A percentile compares a stretch with the other conserved stretches of the same genome.
phyloP scores from a whole-genome alignment of 1,140 invertebrate genomes.

The Galleria mellonella region DNA sequence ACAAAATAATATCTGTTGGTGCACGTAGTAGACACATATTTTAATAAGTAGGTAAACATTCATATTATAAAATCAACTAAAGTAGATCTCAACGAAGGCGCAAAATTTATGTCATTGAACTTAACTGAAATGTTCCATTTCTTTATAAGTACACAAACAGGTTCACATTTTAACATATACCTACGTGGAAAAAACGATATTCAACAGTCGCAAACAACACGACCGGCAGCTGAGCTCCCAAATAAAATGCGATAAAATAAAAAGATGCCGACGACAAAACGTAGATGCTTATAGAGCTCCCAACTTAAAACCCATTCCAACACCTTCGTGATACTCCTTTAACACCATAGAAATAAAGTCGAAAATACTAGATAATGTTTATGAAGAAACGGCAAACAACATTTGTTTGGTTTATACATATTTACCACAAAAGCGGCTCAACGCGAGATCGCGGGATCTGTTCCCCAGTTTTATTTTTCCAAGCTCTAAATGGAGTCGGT shows the following conservation, averaged over 20 bases:
- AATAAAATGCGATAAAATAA: conserved; percentile 71
- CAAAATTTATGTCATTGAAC: no score
- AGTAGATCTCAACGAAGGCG: no score
- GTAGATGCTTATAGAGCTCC: conserved; percentile 53
- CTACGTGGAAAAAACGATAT: conserved; percentile 12
- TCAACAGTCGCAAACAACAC: conserved; percentile 53
- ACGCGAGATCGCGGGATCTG: conserved; percentile 65
- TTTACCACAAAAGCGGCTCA: conserved; percentile 73
- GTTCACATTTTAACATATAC: no score
- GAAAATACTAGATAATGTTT: conserved; percentile 19
- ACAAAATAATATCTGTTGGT: no score
- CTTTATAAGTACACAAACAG: no score
- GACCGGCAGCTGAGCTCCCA: conserved; percentile 64
- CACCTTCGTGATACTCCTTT: no score
- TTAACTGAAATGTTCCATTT: no score
- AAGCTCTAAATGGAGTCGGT: conserved; percentile 74
- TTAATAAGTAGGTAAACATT: no score
- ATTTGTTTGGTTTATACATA: conserved; percentile 65
- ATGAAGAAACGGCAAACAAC: conserved; percentile 14
- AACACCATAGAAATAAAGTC: conserved; percentile 22
- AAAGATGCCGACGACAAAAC: conserved; percentile 68
- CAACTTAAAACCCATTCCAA: no score
- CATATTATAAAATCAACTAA: no score
- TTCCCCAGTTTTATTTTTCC: conserved; percentile 71
- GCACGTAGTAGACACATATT: no score